Evolutionary conservation across 2,113 vertebrate species (phyloP).

Genomic region (Pyrgilauda ruficollis): DNA sequence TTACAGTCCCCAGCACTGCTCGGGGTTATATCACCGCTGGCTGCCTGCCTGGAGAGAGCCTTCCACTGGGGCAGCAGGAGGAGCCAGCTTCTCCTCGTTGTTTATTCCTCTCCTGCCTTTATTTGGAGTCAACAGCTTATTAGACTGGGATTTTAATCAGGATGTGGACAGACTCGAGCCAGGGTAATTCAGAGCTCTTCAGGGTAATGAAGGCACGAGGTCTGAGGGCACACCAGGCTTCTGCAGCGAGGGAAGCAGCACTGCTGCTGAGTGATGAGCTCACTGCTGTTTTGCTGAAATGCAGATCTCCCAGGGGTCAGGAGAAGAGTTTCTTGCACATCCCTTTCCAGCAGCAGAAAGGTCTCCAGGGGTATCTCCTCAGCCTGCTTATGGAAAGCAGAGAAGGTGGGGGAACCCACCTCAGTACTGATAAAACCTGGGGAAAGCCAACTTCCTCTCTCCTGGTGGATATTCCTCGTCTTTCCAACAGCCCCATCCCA

Average conservation of each 20-base stretch:
- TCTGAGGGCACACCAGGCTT: background rate
- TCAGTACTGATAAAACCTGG: background rate
- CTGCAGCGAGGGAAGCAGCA: background rate
- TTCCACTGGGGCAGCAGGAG: constrained; percentile 18
- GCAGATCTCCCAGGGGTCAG: background rate
- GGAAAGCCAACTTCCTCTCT: background rate
- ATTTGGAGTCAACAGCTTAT: constrained; percentile 63
- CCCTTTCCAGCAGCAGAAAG: background rate
- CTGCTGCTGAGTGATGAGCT: background rate
- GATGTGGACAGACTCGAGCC: background rate
- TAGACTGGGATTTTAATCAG: constrained; percentile 44
- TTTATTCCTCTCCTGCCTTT: constrained; percentile 58
- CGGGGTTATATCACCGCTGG: constrained; percentile 43
- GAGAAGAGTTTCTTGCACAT: background rate
- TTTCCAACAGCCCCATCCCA: background rate
- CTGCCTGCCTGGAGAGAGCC: constrained; percentile 41
- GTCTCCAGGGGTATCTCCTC: background rate
- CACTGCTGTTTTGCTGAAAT: background rate
- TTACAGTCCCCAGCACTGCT: background rate
- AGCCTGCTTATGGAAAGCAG: background rate
- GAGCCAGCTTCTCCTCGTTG: constrained; percentile 42
- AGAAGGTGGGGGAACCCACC: background rate
- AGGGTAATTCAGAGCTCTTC: background rate
- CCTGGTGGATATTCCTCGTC: background rate
- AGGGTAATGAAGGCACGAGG: background rate